Conservation (phyloP, 2,113 vertebrate species). For the Cheirogaleus medius region DNA sequence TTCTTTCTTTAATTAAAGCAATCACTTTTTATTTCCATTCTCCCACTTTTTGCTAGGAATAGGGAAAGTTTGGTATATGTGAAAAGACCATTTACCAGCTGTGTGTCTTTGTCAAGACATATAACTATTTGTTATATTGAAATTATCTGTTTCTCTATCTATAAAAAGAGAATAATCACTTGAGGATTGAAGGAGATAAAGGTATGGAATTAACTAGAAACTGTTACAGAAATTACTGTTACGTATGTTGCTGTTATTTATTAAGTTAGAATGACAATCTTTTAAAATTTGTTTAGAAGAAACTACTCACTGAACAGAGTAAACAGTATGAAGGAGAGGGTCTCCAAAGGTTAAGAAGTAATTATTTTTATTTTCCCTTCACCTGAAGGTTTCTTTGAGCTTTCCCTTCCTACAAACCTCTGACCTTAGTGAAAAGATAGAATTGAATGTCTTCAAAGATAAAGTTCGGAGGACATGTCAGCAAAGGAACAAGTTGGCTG, state of each 20-base stretch:
- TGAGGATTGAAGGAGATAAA: background rate
- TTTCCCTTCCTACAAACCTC: background rate
- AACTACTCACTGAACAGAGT: background rate
- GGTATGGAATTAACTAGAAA: conserved; percentile 10
- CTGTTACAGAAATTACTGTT: background rate
- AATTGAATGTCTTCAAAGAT: background rate
- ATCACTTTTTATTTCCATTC: background rate
- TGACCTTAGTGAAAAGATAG: background rate
- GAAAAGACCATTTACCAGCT: background rate
- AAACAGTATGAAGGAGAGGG: background rate
- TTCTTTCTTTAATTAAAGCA: background rate
- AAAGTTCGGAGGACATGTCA: background rate
- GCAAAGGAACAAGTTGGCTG: background rate
- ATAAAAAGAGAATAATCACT: background rate
- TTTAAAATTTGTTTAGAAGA: background rate
- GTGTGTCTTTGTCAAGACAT: background rate
- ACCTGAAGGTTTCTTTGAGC: background rate
- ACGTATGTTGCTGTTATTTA: background rate
- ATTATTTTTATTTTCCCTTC: conserved; percentile 27
- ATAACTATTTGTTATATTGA: too few species aligned
- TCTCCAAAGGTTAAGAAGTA: background rate
- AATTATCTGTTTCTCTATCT: background rate
- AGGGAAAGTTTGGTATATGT: background rate
- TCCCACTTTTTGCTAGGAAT: background rate
- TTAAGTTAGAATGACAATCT: background rate